Percentiles rank a stretch among this genome's conserved stretches.
Evolutionary conservation across 2,113 vertebrate genomes (phyloP).

Genomic region (Entelurus aequoreus): DNA sequence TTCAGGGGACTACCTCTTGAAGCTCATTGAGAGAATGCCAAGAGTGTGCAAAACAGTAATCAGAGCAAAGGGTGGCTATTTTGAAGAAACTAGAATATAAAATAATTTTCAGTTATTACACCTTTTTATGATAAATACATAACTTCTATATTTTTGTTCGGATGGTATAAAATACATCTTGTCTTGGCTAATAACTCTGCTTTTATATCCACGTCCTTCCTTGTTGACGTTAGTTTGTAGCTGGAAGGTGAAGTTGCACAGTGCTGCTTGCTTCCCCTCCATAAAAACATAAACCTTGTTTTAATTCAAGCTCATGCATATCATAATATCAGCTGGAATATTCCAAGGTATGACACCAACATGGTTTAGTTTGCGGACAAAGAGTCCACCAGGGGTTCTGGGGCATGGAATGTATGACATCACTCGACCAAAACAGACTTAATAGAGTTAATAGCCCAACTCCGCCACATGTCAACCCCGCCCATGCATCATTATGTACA

Average conservation of each 20-base stretch:
- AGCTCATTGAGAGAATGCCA: no score
- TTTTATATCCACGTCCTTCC: background rate
- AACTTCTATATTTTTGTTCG: no score
- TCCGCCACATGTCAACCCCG: conserved; percentile 20
- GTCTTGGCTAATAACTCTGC: background rate
- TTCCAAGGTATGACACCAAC: conserved; percentile 5
- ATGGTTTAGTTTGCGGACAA: conserved; percentile 13
- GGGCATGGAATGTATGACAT: conserved; percentile 44
- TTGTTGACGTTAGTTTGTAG: background rate
- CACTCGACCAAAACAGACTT: conserved; percentile 30
- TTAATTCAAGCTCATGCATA: conserved; percentile 19
- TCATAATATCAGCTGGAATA: conserved; percentile 4
- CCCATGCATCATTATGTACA: conserved; percentile 2
- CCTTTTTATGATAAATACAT: no score
- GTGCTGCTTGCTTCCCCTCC: conserved; percentile 6
- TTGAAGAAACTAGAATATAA: no score
- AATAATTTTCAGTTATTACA: no score
- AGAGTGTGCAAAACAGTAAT: no score
- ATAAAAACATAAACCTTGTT: conserved; percentile 21
- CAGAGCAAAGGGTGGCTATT: no score
- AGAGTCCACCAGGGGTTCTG: conserved; percentile 1
- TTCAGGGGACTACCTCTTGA: no score
- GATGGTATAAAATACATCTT: no score
- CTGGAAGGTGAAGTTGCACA: background rate
- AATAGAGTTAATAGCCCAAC: conserved; percentile 23